phyloP scores from a whole-genome alignment of 2,888 invertebrate genomes.

The Strigamia crassipes region DNA sequence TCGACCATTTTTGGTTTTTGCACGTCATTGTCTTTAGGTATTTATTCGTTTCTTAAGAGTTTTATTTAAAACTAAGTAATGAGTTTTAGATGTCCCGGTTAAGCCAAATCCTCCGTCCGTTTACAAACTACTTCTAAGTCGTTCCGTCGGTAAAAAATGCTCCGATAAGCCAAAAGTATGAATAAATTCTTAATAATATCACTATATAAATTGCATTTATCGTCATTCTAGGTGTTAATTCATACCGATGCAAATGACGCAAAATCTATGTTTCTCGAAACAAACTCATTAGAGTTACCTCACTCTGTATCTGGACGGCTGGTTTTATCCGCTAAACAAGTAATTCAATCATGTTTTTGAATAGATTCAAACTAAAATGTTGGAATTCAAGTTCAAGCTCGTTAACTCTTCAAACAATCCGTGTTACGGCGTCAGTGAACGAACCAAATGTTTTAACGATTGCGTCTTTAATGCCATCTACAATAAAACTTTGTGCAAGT shows the following conservation, averaged over 20 bases:
- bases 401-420: not conserved
- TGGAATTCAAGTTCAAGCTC: not conserved
- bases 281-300: not conserved
- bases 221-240: not conserved
- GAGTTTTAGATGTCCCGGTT: not conserved
- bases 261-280: not conserved
- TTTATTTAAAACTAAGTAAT: too few relatives aligned
- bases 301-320: not conserved
- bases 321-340: not conserved
- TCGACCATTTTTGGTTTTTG: not conserved
- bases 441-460: not conserved
- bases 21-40: not conserved
- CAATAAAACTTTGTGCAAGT: not conserved
- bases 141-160: too few relatives aligned
- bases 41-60: not conserved
- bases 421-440: not conserved
- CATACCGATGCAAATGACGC: not conserved
- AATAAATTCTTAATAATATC: too few relatives aligned
- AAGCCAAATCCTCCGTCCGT: not conserved
- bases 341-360: not conserved
- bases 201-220: too few relatives aligned
- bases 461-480: not conserved
- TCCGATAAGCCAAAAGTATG: too few relatives aligned
- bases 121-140: not conserved
- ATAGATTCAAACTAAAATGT: not conserved